Percentiles rank a stretch among this genome's conserved stretches.
These are phyloP conservation scores for Sylvietta virens DNA, from an alignment of 2,113 vertebrate species.

Conservation along the genomic window DNA sequence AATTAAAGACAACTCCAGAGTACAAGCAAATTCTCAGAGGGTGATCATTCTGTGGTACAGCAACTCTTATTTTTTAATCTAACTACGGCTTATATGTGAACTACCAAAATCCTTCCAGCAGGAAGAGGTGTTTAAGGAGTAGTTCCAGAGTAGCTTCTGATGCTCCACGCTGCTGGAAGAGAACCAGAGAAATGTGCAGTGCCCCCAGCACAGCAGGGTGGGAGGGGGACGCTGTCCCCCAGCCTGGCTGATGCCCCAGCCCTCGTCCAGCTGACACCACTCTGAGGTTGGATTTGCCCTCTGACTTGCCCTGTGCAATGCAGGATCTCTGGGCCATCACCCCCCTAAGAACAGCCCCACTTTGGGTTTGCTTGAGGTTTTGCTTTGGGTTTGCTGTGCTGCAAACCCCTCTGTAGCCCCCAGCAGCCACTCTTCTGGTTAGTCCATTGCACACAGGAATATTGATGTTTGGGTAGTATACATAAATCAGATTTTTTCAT, in stretches of 20 bases:
- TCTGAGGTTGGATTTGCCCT: background rate
- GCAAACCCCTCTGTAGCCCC: background rate
- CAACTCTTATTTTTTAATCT: background rate
- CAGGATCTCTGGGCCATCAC: background rate
- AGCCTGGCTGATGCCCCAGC: rapidly evolving
- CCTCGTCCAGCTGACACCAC: rapidly evolving
- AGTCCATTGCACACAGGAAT: background rate
- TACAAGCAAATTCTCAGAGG: background rate
- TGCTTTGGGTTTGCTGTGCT: background rate
- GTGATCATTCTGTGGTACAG: background rate
- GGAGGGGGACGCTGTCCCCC: background rate
- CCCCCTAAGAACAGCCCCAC: background rate
- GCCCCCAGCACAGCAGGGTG: background rate
- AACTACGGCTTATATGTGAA: background rate
- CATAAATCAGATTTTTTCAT: background rate
- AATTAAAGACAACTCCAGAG: background rate
- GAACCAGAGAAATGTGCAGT: background rate
- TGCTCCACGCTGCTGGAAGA: background rate
- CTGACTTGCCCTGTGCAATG: background rate
- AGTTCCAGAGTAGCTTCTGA: background rate
- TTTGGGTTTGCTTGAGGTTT: background rate
- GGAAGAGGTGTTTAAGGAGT: background rate
- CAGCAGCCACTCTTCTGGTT: background rate
- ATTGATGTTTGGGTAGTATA: background rate
- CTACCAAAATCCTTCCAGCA: background rate